Percentiles rank a stretch among this genome's conserved stretches.
These are phyloP conservation scores for Pica pica DNA, from an alignment of 2,113 vertebrate genomes.

Conservation along the genomic window DNA sequence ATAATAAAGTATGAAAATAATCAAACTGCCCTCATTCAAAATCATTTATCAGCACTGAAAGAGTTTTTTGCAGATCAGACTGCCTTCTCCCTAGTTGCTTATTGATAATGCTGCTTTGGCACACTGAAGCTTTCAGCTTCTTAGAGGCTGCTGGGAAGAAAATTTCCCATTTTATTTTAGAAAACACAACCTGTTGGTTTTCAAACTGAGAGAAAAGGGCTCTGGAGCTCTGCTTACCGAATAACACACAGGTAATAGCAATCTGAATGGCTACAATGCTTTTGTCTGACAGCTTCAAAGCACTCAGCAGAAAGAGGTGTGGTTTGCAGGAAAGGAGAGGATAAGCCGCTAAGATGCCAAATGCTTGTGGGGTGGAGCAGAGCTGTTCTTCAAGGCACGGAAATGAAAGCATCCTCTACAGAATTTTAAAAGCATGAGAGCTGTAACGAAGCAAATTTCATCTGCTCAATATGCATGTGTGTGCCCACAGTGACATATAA, in stretches of 20 bases:
- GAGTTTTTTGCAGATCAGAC: neutral
- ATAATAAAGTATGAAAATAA: slow-evolving; percentile 9
- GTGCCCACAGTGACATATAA: neutral
- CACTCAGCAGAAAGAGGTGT: neutral
- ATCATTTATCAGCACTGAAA: neutral
- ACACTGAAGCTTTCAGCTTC: neutral
- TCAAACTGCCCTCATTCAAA: neutral
- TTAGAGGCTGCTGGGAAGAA: neutral
- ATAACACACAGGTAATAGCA: neutral
- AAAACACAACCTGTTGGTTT: neutral
- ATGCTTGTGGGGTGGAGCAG: neutral
- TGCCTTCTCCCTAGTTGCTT: neutral
- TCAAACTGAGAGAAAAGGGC: neutral
- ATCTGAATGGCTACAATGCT: neutral
- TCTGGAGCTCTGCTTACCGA: neutral
- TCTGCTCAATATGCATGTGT: neutral
- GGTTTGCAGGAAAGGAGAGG: neutral
- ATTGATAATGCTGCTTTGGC: neutral
- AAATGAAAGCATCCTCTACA: neutral
- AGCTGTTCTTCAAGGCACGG: neutral
- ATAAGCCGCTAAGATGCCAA: neutral
- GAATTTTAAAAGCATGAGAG: neutral
- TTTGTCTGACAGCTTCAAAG: neutral
- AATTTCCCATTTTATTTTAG: neutral
- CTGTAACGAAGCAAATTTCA: neutral